Percentiles rank a stretch among this genome's conserved stretches.
phyloP scores from a whole-genome alignment of 2,797 vertebrate species.

The Hemitrygon akajei region DNA sequence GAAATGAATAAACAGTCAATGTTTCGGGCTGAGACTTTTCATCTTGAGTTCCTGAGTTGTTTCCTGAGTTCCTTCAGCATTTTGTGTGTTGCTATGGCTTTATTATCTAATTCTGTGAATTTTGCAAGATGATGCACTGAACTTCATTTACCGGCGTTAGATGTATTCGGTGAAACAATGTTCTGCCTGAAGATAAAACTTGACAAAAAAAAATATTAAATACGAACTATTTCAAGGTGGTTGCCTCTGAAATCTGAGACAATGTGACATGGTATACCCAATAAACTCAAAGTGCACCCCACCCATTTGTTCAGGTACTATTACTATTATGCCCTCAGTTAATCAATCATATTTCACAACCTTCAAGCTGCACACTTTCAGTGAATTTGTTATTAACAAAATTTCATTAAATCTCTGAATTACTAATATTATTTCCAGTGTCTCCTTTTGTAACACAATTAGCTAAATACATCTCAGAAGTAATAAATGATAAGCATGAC shows the following conservation, averaged over 20 bases:
- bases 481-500: neutral
- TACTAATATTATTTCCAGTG: neutral
- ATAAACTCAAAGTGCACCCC: neutral
- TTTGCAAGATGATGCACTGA: neutral
- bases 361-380: neutral
- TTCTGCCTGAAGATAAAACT: neutral
- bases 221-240: neutral
- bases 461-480: neutral
- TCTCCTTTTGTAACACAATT: neutral
- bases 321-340: neutral
- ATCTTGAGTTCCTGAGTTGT: too few species aligned
- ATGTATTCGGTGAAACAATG: neutral
- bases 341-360: neutral
- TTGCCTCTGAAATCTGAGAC: neutral
- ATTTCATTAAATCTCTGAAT: neutral
- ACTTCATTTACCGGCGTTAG: neutral
- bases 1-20: too few species aligned
- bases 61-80: too few species aligned
- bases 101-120: neutral
- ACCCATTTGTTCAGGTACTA: too few species aligned
- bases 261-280: neutral
- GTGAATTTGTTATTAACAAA: neutral
- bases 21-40: too few species aligned
- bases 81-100: neutral
- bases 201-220: neutral